These are phyloP conservation scores for Drosophila sechellia DNA, from an alignment of 1,140 invertebrate species.

Conservation along the genomic window DNA sequence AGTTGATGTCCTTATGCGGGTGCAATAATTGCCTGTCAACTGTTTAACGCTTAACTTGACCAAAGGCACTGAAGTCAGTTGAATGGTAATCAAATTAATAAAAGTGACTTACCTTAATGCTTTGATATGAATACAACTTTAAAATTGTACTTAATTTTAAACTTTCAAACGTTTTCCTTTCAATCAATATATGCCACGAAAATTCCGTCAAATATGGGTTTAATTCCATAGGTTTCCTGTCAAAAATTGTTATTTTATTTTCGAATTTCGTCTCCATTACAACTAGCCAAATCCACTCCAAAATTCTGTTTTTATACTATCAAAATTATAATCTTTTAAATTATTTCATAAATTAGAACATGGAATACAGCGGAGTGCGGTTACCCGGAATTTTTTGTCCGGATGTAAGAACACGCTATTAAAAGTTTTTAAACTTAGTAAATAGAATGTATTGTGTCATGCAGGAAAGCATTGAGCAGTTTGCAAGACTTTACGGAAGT, in stretches of 20 bases:
- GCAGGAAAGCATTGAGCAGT: constrained; percentile 30
- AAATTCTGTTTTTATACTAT: constrained; percentile 9
- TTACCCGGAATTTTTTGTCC: constrained; percentile 29
- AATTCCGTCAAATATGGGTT: constrained; percentile 11
- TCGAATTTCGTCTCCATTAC: not conserved
- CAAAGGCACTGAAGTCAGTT: not conserved
- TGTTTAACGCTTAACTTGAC: constrained; percentile 6
- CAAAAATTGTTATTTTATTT: constrained; percentile 3
- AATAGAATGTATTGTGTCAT: too few species aligned
- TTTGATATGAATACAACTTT: not conserved
- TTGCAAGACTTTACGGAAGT: constrained; percentile 25
- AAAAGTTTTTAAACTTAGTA: too few species aligned
- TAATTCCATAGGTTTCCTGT: not conserved
- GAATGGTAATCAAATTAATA: not conserved
- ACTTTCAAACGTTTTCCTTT: too few species aligned
- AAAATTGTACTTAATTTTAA: not conserved
- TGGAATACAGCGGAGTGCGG: constrained; percentile 9
- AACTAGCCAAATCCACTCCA: not conserved
- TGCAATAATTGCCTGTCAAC: constrained; percentile 39
- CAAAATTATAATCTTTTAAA: constrained; percentile 1
- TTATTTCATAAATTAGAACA: constrained; percentile 16
- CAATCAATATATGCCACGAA: not conserved
- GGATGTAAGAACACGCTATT: constrained; percentile 9
- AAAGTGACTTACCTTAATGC: not conserved
- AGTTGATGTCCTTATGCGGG: constrained; percentile 18